Conservation (phyloP, 2,888 invertebrate genomes). For the Imbricaverruca yamaguchii region DNA sequence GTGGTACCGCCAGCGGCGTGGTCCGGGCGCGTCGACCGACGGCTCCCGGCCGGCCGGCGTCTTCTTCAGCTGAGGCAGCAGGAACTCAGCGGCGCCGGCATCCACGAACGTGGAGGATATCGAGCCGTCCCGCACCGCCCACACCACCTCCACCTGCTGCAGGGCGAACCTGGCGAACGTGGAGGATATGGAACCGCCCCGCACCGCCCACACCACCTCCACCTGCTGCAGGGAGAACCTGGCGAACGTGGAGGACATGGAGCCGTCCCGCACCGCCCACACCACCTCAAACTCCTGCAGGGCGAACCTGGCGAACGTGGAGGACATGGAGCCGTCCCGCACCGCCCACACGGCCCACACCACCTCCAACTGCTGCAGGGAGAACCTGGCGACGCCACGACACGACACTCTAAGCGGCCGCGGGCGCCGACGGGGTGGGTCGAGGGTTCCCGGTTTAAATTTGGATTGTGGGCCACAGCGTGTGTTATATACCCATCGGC, state of each 20-base stretch:
- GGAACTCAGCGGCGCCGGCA: slow-evolving; percentile 90
- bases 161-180: neutral
- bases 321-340: slow-evolving; percentile 66
- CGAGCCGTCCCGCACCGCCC: slow-evolving; percentile 88
- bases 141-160: slow-evolving; percentile 58
- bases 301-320: neutral
- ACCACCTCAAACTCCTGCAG: slow-evolving; percentile 53
- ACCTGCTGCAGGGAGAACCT: neutral
- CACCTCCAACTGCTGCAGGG: slow-evolving; percentile 49
- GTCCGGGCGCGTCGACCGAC: slow-evolving; percentile 16
- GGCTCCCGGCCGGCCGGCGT: slow-evolving; percentile 26
- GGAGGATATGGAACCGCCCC: slow-evolving; percentile 63
- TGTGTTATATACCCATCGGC: too few relatives aligned
- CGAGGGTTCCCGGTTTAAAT: too few relatives aligned
- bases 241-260: slow-evolving; percentile 43
- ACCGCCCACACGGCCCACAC: slow-evolving; percentile 83
- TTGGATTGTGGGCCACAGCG: too few relatives aligned
- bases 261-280: slow-evolving; percentile 89
- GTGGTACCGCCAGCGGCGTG: neutral
- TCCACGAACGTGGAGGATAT: slow-evolving; percentile 93
- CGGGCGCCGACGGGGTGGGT: too few relatives aligned
- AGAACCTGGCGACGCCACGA: neutral
- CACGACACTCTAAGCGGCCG: too few relatives aligned
- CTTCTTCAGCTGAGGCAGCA: slow-evolving; percentile 48
- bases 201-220: slow-evolving; percentile 86